Base-by-base conservation (phyloP, 2,888 invertebrate genomes). In the Andricus quercusramuli region DNA sequence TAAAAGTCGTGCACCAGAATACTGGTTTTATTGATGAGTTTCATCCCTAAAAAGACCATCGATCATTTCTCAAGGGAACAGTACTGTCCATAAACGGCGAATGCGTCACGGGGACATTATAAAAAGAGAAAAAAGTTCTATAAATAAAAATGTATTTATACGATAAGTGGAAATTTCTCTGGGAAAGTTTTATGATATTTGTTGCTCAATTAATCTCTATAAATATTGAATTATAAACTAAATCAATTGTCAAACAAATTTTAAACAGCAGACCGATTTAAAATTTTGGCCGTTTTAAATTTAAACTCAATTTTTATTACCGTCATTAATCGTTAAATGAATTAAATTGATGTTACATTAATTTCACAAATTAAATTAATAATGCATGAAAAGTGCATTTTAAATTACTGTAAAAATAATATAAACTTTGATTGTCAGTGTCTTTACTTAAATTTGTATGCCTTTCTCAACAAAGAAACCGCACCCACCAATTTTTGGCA, bases 381-480 rank as follows among this genome's bases (percentile, higher is more conserved):
- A 17, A 15, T 17, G 17, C 47, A 47, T 17, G 5, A 47, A 47
- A 17, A 5, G 4, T 47, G 47, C 47, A 47, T 47, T 4, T 17
- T 17, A 47, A 47, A 17, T 17, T 47, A 47, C 1, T 17, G 47
- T 47, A 17, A 47, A 47, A 4, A 17, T 47, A 47, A 47, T 17
- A 2, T 0, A 59, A 22, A 59, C 0, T 11, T 11, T 59, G 3
- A 59, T 9, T 13, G 22, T 22, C 15, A 22, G 59, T 22, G 22
- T 59, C 9, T 74, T 29, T 74, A 56, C 59, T 74, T 74, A 32
- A n/a, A 74, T 74, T 37, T 74, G 32, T 22, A 32, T 56, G 15
- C 11, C 11, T 74, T 74, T 51, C 32, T n/a, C 32, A 74, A n/a
- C 11, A 74, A 74, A 74, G 56, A 74, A 74, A 56, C 74, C 74